Evolutionary conservation across 2,797 vertebrate species (phyloP), one percentile per base, ranked within the genome.

Genomic region (Melanogrammus aeglefinus): DNA sequence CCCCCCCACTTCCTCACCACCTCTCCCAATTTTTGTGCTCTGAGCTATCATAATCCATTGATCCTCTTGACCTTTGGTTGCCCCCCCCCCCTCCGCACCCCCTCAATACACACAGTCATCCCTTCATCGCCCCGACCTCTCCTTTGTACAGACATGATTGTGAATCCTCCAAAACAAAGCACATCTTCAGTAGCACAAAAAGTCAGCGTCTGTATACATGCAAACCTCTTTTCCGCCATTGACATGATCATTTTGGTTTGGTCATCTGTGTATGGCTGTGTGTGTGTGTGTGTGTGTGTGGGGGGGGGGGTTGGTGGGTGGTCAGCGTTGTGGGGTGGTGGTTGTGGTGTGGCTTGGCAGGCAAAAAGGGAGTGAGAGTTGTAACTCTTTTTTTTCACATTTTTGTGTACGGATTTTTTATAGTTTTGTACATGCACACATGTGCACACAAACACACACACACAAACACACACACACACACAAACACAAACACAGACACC

Each of bases 101-200:
- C 35, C 35, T 6, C 35, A 2, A 36, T 6, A 36, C 44, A 47
- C 44, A 47, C 44, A 63, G 21, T 2, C 57, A 63, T 78, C 66
- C n/a, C 41, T 74, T 74, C 81, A 74, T 29, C 51, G 57, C 73
- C 70, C 75, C 69, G 38, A 38, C 77, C 29, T 75, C 78, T 81
- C 81, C 74, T 88, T 91, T 90, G 88, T 92, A 91, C 63, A 88
- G 88, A 90, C 79, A 74, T 80, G 82, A 86, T 81, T 83, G 81
- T 81, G 81, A 91, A 86, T 86, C 74, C 83, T 82, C 90, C 83
- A 85, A 84, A 93, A 92, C 57, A 90, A 86, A 86, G 90, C 90
- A 91, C 88, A 91, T 91, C 83, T 86, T 86, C 88, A 89, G 86
- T 88, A 93, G 89, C 89, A 91, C 90, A 91, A 91, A 81, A 81